Conservation (phyloP, 1,140 invertebrate species). For the Uloborus diversus region DNA sequence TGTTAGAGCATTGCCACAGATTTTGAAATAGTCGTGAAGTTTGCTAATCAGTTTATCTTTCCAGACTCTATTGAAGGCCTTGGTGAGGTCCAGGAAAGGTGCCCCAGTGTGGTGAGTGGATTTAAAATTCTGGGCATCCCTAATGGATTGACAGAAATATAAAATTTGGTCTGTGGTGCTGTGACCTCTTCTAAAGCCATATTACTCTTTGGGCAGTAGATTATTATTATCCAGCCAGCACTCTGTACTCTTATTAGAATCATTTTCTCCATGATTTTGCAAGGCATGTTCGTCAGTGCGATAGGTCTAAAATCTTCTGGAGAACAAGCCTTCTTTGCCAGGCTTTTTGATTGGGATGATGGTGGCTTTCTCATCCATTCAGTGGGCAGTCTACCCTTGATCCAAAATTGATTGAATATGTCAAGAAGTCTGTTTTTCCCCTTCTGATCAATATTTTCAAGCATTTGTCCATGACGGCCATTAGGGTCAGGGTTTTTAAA, state of each 20-base stretch:
- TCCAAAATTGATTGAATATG: neutral
- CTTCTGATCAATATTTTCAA: neutral
- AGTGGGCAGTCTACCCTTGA: neutral
- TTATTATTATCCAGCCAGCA: neutral
- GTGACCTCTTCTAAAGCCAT: neutral
- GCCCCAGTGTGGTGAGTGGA: neutral
- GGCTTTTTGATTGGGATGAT: neutral
- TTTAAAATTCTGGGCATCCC: neutral
- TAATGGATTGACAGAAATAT: neutral
- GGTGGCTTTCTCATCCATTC: neutral
- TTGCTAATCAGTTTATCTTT: constrained; percentile 18
- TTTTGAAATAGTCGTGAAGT: neutral
- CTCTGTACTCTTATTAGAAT: neutral
- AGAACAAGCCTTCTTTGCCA: neutral
- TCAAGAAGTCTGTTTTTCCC: neutral
- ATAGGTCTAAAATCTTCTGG: neutral
- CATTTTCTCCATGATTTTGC: neutral
- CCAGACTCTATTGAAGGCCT: neutral
- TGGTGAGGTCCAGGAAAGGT: neutral
- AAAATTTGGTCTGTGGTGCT: neutral
- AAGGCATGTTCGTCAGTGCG: neutral
- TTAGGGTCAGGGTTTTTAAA: neutral
- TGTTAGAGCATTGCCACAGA: neutral
- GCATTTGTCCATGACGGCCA: neutral
- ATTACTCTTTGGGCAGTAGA: neutral